These are phyloP conservation scores for Hyposoter didymator DNA, from an alignment of 2,888 invertebrate species.

Conservation along the genomic window DNA sequence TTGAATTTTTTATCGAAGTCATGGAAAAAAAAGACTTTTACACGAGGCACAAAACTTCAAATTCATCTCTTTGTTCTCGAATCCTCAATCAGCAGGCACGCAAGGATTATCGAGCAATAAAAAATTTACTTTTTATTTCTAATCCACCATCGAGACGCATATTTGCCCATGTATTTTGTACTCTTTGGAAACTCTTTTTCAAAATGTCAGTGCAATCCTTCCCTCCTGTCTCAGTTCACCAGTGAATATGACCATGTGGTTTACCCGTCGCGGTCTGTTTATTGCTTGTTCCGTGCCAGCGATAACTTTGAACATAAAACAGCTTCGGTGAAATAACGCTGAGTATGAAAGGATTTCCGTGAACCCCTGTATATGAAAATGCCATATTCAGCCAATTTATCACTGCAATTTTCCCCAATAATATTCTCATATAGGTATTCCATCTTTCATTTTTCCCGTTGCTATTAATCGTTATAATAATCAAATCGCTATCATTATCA, in stretches of 20 bases:
- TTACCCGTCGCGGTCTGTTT: constrained; percentile 65
- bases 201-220: constrained; percentile 34
- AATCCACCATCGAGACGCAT: not conserved
- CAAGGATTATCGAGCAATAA: too few relatives aligned
- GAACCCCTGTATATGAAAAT: constrained; percentile 27
- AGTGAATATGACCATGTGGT: constrained; percentile 53
- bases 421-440: constrained; percentile 18
- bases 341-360: constrained; percentile 56
- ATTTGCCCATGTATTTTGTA: not conserved
- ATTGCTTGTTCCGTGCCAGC: constrained; percentile 61
- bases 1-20: not conserved
- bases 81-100: not conserved
- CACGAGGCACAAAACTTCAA: not conserved
- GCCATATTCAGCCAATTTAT: constrained; percentile 32
- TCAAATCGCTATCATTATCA: not conserved
- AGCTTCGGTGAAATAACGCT: constrained; percentile 49
- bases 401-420: constrained; percentile 19
- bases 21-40: not conserved
- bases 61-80: not conserved
- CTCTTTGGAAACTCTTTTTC: constrained; percentile 19
- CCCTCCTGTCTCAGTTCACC: constrained; percentile 6
- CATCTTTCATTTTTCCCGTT: not conserved
- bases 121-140: constrained; percentile 9
- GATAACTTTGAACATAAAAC: constrained; percentile 31
- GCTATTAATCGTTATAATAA: not conserved